Base-by-base conservation (phyloP, 2,113 vertebrate species). In the Vidua chalybeata region DNA sequence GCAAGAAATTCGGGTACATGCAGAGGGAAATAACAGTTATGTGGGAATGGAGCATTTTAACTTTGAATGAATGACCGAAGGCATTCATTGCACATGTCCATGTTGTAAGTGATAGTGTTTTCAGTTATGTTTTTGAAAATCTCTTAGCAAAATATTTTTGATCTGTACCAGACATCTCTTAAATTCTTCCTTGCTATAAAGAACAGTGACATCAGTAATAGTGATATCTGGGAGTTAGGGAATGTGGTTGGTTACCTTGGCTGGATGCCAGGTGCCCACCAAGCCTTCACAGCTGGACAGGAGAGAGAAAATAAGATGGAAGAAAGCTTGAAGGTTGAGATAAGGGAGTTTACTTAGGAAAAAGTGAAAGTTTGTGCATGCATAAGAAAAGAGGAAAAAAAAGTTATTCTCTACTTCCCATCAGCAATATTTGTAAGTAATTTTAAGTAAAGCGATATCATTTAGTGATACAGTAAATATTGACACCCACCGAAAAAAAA, bases 361-460 rank as follows among this genome's bases (percentile, higher is more conserved):
- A 33, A 52, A n/a, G 8, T 11, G 11, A 17, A 61, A 48, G 14
- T 48, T 55, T 15, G 17, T 41, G 7, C 0, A 0, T 19, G 7
- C 14, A 54, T n/a, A 35, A 67, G 23, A 9, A 16, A 54, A 67
- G 28, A 39, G 3, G 8, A 33, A 45, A 33, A 46, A 31, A 39
- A 3, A 12, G 17, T 14, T 54, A 27, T 26, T 54, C n/a, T 48
- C 11, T 35, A 6, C 41, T 41, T 76, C 12, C 31, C 48, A 19
- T 76, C 14, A 49, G 14, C 63, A 62, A 16, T 45, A 31, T 39
- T 48, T 78, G 18, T 63, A 39, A 2, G 1, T 26, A 37, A 31
- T n/a, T 39, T 3, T 37, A 51, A 82, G 3, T 41, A 55, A 79
- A 67, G 37, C 6, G 24, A 0, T 64, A 12, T 64, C 0, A 45